Percentiles rank a stretch among this genome's conserved stretches.
These are phyloP conservation scores for Pitangus sulphuratus DNA, from an alignment of 2,797 vertebrate genomes.

Conservation along the genomic window DNA sequence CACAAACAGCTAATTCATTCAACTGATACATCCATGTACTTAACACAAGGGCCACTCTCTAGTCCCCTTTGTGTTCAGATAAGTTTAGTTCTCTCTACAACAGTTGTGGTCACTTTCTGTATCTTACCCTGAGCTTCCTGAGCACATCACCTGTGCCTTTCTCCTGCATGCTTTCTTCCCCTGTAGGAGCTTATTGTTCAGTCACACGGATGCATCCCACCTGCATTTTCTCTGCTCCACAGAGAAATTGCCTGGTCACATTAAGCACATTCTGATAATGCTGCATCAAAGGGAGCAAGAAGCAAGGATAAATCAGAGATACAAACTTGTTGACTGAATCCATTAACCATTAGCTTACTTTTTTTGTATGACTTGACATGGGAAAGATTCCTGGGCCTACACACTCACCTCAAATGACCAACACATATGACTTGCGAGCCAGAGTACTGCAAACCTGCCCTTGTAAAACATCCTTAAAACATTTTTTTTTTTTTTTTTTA, in stretches of 20 bases:
- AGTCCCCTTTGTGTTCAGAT: background rate
- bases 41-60: background rate
- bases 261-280: background rate
- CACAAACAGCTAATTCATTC: background rate
- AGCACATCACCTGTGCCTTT: background rate
- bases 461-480: background rate
- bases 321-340: background rate
- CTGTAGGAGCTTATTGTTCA: background rate
- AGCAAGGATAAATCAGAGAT: background rate
- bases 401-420: background rate
- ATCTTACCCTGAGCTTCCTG: background rate
- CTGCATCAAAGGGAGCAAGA: background rate
- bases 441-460: background rate
- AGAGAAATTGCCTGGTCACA: background rate
- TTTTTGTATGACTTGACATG: background rate
- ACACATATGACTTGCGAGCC: background rate
- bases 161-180: background rate
- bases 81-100: background rate
- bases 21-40: background rate
- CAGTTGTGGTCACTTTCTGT: background rate
- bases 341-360: background rate
- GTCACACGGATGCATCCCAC: background rate
- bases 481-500: background rate
- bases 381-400: background rate
- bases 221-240: background rate